Evolutionary conservation across 64 coral and sea anemone genomes (phyloP), one percentile per base, ranked within the genome.

Genomic region (Actinia equina): DNA sequence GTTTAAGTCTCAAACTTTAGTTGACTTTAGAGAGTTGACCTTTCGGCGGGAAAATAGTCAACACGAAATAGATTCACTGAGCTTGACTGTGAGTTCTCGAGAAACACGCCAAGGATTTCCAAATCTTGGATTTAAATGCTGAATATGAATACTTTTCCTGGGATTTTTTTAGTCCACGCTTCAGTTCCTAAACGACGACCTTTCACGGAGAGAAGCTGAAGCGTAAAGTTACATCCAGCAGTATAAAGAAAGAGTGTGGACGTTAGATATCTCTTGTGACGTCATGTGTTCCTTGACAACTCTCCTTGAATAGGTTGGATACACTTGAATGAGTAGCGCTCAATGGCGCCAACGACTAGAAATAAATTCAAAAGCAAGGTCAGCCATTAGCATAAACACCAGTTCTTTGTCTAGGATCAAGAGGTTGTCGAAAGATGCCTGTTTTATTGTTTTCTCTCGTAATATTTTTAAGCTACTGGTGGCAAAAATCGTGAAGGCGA

Each of bases 311-410:
- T n/a, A 23, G 62, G 5, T n/a, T 65, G 0, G 62, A 4, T 23
- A 65, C 62, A 65, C 62, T 74, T 74, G 22, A 74, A 30, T 12
- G 69, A 5, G n/a, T 74, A n/a, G n/a, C 69, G n/a, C n/a, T n/a
- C n/a, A n/a, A n/a, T n/a, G n/a, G n/a, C n/a, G n/a, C n/a, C 25
- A 74, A 74, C 22, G 5, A 37, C 5, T 74, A 6, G 22, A 26
- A n/a, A 74, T 74, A 74, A 74, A n/a, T 74, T 65, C 62, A 26
- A 74, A 41, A 74, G n/a, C 69, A 74, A 13, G 69, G 69, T 74
- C n/a, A 74, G 37, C 10, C 20, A 74, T 74, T 74, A 42, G 69
- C 69, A 74, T 74, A 74, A 74, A 74, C 25, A 30, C 69, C 23
- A 15, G 69, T 74, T 74, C 26, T 74, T 74, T 74, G 69, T 74